Evolutionary conservation across 2,797 vertebrate species (phyloP), one percentile per base, ranked within the genome.

Genomic region (Chlorospingus semifuscus): DNA sequence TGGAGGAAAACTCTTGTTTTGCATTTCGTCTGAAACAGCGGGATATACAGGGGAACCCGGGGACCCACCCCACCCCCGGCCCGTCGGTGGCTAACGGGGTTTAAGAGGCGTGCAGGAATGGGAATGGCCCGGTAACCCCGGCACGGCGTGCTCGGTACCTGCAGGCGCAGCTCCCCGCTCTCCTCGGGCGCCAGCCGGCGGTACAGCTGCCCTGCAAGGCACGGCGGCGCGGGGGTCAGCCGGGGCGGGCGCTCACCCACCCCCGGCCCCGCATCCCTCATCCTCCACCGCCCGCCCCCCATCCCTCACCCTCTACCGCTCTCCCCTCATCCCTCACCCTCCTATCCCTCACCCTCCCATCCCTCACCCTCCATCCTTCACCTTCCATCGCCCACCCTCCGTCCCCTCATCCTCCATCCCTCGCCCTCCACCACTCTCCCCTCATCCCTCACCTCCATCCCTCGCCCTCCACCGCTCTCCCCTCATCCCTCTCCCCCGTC

Each of bases 31-130:
- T n/a, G 24, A 26, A 57, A 22, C 5, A 7, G 23, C 0, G 8
- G 8, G 7, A 19, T 27, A 11, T 3, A 6, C 14, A 4, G 46
- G n/a, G 26, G 3, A 34, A 23, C 6, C 3, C 3, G 15, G 21
- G 30, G 18, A 32, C 22, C 12, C 57, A 53, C 1, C 47, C 77
- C 55, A 19, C 14, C 41, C 56, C 30, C 12, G 4, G 34, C 11
- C 42, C n/a, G 11, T 0, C 10, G 32, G 17, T n/a, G 29, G 7
- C 21, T 5, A 8, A 2, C 4, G 6, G 10, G 23, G 11, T 30
- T 41, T 11, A 4, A 4, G 1, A 13, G 21, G 3, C 2, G 29
- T 1, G 23, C 0, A 8, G 29, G 21, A 19, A 24, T 0, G 10
- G 24, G 21, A n/a, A 11, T 2, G 0, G 57, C 41, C 71, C 0